Base-by-base conservation (phyloP, 1,140 invertebrate species). In the Cephus cinctus region DNA sequence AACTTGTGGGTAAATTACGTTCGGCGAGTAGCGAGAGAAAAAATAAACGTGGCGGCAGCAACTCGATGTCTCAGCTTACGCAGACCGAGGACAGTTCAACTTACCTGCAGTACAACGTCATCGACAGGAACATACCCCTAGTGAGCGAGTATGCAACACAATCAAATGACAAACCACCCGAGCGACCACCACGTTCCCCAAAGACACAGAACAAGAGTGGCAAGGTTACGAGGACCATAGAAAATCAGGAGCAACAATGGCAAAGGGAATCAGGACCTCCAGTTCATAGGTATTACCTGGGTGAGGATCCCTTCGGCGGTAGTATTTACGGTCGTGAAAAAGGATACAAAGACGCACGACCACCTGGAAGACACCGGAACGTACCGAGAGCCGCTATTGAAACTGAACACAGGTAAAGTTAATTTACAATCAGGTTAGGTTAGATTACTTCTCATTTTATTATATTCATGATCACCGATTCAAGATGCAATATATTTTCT, bases 291-390 rank as follows among this genome's bases (percentile, higher is more conserved):
- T 92, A 89, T 70, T 90, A 92, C 65, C 77, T 90, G 25, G 88
- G 88, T 8, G 88, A 91, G 72, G 87, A 90, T 78, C 88, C 88
- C 3, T 90, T 88, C 66, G 85, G 82, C 20, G 87, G 86, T 44
- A 88, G 84, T 63, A 87, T 89, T 57, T 89, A 89, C 65, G 87
- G 87, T 22, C 80, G 85, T 47, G 87, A 90, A 67, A 87, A 87
- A 58, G 87, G 88, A 58, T 89, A 90, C 73, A 83, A 84, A 61
- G 77, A 79, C 1, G 80, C 79, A 52, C 50, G 44, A 21, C 76
- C 19, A 58, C 60, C 61, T 62, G 77, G 60, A 51, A 76, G 56
- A 65, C 71, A 56, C 63, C 78, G 63, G 52, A 68, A 67, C 36
- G 22, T 32, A 12, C 50, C 55, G 16, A 57, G 51, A 40, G 35